Evolutionary conservation across 2,113 vertebrate species (phyloP), one percentile per base, ranked within the genome.

Genomic region (Anoura caudifer): DNA sequence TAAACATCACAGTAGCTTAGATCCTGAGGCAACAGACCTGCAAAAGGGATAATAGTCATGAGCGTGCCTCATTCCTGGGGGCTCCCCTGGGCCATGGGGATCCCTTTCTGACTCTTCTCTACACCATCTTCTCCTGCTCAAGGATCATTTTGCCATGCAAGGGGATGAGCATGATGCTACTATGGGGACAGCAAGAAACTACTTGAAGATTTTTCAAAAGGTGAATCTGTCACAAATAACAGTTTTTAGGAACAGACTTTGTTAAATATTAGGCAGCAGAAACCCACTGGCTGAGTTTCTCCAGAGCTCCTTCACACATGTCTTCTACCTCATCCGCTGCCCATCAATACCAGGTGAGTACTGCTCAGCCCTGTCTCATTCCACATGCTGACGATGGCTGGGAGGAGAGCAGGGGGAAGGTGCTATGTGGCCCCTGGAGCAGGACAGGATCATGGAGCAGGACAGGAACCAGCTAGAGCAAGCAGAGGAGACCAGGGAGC

Each of bases 1-100:
- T 83, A 73, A 96, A 79, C 94, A 52, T 45, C 41, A n/a, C 79
- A 73, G 61, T 10, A 75, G n/a, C 26, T 77, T 70, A 20, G 45
- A 52, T 31, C 45, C 59, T 17, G 15, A 83, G 81, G 22, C 61
- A 65, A 36, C n/a, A 83, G 38, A 59, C 9, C 10, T 41, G 43
- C 16, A 3, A 61, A 69, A 47, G 12, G 14, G 16, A 20, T 36
- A 41, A 76, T 54, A 93, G 54, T 41, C 67, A 76, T 0, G 0
- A 24, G 13, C n/a, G 45, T 52, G 43, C 15, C 3, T 43, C 47
- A 17, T 70, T 76, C 65, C 90, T 14, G 13, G 6, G 50, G 31
- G 76, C 43, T 59, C 31, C 43, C 9, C 38, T 72, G 73, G 7
- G 22, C 67, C 15, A 24, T 6, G 2, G 1, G 33, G 17, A 33